Evolutionary conservation across 1,140 invertebrate genomes (phyloP).

Genomic region (Druon quercuslanigerum): DNA sequence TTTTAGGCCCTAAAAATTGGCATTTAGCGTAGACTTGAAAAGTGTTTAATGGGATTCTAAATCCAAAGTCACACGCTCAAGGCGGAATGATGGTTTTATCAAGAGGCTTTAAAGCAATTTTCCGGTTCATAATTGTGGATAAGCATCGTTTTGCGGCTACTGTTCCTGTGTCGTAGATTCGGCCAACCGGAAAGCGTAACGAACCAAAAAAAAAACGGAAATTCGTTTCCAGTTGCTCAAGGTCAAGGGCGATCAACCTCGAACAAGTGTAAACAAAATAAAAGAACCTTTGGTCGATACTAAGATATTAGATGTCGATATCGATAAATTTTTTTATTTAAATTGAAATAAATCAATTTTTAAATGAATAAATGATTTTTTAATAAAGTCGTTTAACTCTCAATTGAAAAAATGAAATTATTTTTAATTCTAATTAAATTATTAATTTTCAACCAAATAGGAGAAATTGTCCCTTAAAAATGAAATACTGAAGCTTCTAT

Average conservation of each 20-base stretch:
- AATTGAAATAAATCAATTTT: no score
- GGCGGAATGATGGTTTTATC: conserved; percentile 18
- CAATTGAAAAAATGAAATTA: no score
- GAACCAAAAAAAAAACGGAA: conserved; percentile 14
- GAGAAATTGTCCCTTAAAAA: no score
- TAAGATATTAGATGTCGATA: conserved; percentile 1
- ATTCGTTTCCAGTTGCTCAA: conserved; percentile 6
- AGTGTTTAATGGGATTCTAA: no score
- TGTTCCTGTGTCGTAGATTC: conserved; percentile 20
- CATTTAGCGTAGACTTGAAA: no score
- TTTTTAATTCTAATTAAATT: no score
- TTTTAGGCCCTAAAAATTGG: no score
- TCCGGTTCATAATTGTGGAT: conserved; percentile 27
- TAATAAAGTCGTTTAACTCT: no score
- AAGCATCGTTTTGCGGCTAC: conserved; percentile 22
- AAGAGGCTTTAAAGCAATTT: conserved; percentile 8
- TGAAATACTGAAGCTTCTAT: no score
- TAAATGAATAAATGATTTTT: no score
- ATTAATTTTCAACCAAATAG: no score
- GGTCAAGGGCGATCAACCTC: conserved; percentile 12
- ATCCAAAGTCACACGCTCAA: conserved; percentile 10
- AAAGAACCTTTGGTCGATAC: neutral
- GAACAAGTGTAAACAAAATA: conserved; percentile 8
- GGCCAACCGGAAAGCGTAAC: conserved; percentile 26
- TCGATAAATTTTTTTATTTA: neutral